Evolutionary conservation across 2,113 vertebrate genomes (phyloP).

Genomic region (Cyanoderma ruficeps): DNA sequence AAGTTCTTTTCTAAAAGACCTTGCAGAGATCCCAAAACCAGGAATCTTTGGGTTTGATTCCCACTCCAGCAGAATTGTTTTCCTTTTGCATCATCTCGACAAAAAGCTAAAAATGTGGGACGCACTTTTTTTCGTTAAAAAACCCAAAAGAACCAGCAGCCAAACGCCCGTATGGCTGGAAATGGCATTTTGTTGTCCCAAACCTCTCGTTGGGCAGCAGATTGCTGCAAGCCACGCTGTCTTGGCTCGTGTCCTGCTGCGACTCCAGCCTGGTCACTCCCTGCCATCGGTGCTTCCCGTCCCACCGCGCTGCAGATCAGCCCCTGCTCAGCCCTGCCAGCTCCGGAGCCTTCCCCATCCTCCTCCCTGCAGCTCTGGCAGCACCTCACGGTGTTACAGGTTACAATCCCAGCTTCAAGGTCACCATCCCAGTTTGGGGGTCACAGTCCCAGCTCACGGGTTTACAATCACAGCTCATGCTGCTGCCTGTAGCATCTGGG

Average conservation of each 20-base stretch:
- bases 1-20: neutral
- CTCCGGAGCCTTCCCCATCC: neutral
- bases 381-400: rapidly evolving
- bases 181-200: neutral
- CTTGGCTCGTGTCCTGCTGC: neutral
- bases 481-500: neutral
- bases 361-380: neutral
- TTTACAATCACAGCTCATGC: rapidly evolving
- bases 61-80: neutral
- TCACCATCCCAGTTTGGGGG: neutral
- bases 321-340: neutral
- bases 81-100: neutral
- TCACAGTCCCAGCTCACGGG: neutral
- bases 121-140: neutral
- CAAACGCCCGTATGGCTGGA: neutral
- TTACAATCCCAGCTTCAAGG: neutral
- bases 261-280: neutral
- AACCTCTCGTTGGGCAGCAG: neutral
- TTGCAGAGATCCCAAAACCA: neutral
- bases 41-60: neutral
- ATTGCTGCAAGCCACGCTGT: neutral
- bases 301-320: neutral
- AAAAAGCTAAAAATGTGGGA: neutral
- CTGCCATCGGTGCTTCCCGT: neutral
- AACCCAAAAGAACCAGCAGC: neutral